Conservation (phyloP, 2,888 invertebrate species). For the Pachymerium ferrugineum region DNA sequence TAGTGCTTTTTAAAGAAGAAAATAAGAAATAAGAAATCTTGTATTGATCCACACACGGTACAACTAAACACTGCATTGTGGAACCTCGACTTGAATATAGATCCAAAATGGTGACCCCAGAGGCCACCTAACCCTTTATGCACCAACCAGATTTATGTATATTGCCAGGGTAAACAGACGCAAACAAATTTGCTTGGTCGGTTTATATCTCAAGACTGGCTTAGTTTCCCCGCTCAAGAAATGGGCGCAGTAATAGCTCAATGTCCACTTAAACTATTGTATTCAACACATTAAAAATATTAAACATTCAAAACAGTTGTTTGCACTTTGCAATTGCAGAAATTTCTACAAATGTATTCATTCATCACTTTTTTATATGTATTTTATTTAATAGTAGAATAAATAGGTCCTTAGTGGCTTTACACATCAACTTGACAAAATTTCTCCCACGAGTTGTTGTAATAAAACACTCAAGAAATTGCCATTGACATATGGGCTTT, state of each 20-base stretch:
- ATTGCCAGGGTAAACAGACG: slow-evolving; percentile 1
- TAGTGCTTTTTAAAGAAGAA: not conserved
- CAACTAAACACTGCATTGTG: not conserved
- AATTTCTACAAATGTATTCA: not conserved
- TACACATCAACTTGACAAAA: not conserved
- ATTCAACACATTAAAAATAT: slow-evolving; percentile 5
- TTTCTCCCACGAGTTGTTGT: not conserved
- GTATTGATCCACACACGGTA: not conserved
- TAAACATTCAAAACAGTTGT: not conserved
- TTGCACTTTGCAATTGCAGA: not conserved
- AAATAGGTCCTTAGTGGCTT: not conserved
- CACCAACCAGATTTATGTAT: slow-evolving; percentile 14
- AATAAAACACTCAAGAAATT: not conserved
- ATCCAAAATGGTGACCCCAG: slow-evolving; percentile 24
- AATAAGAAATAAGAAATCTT: not conserved
- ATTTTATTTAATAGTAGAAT: not conserved
- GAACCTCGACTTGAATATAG: slow-evolving; percentile 16
- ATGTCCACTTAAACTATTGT: slow-evolving; percentile 11
- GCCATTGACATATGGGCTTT: too few relatives aligned
- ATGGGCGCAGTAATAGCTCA: not conserved
- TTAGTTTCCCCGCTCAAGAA: slow-evolving; percentile 7
- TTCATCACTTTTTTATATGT: not conserved
- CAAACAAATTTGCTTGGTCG: slow-evolving; percentile 19
- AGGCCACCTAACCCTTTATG: slow-evolving; percentile 27
- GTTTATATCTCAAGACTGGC: slow-evolving; percentile 12